Conservation (phyloP, 2,113 vertebrate species). For the Taurulus bubalis region DNA sequence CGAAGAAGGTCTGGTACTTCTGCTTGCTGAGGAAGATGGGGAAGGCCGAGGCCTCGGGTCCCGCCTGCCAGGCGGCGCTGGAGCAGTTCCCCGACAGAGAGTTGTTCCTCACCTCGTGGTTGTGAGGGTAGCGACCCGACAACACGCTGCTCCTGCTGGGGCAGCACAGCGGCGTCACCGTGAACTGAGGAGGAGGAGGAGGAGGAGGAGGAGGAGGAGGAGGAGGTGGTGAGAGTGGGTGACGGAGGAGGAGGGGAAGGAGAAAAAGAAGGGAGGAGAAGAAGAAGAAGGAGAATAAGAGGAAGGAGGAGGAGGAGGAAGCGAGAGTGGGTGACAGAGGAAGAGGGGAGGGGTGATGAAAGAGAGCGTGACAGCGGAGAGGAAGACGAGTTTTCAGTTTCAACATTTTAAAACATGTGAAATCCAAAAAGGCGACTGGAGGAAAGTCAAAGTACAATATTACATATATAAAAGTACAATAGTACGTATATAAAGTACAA, state of each 20-base stretch:
- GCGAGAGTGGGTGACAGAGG: background rate
- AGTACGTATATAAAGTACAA: no score
- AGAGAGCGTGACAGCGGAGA: background rate
- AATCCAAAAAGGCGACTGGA: no score
- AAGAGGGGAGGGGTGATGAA: background rate
- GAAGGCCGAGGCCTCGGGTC: slow-evolving; percentile 75
- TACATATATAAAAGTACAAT: no score
- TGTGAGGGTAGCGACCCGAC: slow-evolving; percentile 85
- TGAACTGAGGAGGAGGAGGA: slow-evolving; percentile 67
- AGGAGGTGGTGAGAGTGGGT: slow-evolving; percentile 3
- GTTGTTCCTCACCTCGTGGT: slow-evolving; percentile 86
- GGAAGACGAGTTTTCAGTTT: slow-evolving; percentile 26
- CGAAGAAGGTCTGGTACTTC: slow-evolving; percentile 85
- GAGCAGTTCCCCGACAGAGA: slow-evolving; percentile 85
- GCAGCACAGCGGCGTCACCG: slow-evolving; percentile 85
- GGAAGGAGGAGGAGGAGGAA: background rate
- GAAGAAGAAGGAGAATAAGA: no score
- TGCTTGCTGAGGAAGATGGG: slow-evolving; percentile 81
- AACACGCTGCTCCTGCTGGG: slow-evolving; percentile 85
- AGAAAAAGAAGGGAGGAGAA: no score
- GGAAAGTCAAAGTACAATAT: background rate
- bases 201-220: background rate
- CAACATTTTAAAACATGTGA: background rate
- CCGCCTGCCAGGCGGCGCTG: slow-evolving; percentile 81
- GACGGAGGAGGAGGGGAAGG: background rate